Percentiles rank a stretch among this genome's conserved stretches.
Conservation (phyloP, 92 coral and sea anemone species). For the Heliopora coerulea region DNA sequence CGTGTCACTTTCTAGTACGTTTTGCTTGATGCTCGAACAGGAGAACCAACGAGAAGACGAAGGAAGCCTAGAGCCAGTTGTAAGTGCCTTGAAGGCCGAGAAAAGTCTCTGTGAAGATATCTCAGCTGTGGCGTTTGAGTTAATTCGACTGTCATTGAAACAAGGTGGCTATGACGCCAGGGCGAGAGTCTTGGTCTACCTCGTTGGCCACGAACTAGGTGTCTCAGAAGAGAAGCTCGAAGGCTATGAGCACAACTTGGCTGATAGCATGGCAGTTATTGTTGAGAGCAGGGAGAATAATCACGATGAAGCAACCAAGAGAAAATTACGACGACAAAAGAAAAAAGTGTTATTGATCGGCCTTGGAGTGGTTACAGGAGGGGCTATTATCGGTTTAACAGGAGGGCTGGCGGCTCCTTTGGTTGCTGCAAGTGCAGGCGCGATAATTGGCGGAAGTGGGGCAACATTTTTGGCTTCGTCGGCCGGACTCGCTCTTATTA, state of each 20-base stretch:
- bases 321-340: conserved; percentile 37
- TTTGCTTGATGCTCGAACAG: conserved; percentile 32
- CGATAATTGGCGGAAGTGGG: conserved; percentile 70
- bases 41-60: background rate
- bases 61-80: background rate
- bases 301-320: conserved; percentile 36
- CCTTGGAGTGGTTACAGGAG: conserved; percentile 78
- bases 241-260: conserved; percentile 54
- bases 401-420: conserved; percentile 88
- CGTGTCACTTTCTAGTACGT: conserved; percentile 19
- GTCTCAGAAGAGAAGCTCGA: conserved; percentile 39
- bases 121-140: background rate
- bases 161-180: conserved; percentile 70
- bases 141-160: conserved; percentile 29
- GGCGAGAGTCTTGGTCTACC: conserved; percentile 56
- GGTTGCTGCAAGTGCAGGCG: conserved; percentile 76
- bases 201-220: conserved; percentile 48
- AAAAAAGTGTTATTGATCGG: conserved; percentile 65
- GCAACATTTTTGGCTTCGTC: conserved; percentile 70
- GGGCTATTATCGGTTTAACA: conserved; percentile 68
- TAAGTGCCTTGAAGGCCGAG: conserved; percentile 15
- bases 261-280: conserved; percentile 20
- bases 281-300: background rate
- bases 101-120: conserved; percentile 6
- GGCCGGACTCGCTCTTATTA: conserved; percentile 72